phyloP scores from a whole-genome alignment of 2,797 vertebrate species.

The Chromobotia macracanthus region DNA sequence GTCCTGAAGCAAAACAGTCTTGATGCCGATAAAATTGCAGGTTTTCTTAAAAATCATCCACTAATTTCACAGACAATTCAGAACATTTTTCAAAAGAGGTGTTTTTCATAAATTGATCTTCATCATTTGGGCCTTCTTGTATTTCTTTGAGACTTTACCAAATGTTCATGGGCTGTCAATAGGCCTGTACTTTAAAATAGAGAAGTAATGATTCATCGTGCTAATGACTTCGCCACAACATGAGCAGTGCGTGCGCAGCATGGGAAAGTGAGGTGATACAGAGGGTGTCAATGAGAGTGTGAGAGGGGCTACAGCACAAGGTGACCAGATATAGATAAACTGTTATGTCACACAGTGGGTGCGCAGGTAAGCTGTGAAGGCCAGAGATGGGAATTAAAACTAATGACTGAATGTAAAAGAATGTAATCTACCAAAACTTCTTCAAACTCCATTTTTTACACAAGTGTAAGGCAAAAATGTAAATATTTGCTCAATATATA shows the following conservation, averaged over 20 bases:
- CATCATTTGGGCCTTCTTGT: slow-evolving; percentile 15
- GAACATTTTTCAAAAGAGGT: neutral
- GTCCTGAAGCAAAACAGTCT: neutral
- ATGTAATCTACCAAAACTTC: slow-evolving; percentile 9
- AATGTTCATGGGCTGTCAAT: slow-evolving; percentile 40
- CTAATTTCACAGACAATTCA: slow-evolving; percentile 2
- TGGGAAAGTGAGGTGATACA: slow-evolving; percentile 45
- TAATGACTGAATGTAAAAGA: slow-evolving; percentile 6
- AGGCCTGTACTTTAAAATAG: slow-evolving; percentile 51
- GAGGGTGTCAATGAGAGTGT: slow-evolving; percentile 58
- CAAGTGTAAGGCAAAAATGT: too few species aligned
- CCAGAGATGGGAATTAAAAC: slow-evolving; percentile 37
- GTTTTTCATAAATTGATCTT: neutral
- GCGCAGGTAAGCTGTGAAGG: slow-evolving; percentile 15
- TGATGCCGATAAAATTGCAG: too few species aligned
- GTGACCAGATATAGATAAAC: slow-evolving; percentile 44
- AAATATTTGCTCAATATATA: too few species aligned
- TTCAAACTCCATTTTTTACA: neutral
- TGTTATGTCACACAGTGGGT: slow-evolving; percentile 46
- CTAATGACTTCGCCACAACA: slow-evolving; percentile 46
- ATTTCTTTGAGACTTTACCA: slow-evolving; percentile 3
- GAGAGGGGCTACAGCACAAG: slow-evolving; percentile 42
- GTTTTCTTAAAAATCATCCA: neutral
- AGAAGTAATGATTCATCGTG: slow-evolving; percentile 54
- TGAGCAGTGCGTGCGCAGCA: slow-evolving; percentile 43